Base-by-base conservation (phyloP, 2,888 invertebrate genomes). In the Laothoe populi region DNA sequence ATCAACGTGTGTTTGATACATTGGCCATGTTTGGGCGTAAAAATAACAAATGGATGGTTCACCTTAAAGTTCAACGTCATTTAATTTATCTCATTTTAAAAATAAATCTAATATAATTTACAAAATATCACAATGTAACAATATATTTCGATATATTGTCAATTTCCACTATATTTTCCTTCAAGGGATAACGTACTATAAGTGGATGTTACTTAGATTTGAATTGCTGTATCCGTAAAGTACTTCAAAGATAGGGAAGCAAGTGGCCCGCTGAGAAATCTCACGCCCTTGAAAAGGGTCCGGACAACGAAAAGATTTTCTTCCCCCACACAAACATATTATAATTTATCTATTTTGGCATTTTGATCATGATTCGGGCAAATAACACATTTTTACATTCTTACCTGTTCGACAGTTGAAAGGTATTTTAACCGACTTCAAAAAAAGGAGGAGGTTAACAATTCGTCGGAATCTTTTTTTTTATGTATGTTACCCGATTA, bases 281-380 rank as follows among this genome's bases (percentile, higher is more conserved):
- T 66, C 67, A 63, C 74, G 71, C 72, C 76, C 76, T 76, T 78
- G 78, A 79, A 79, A 81, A 81, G 79, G 82, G 79, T 79, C 76
- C 70, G 74, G 38, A 77, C 75, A 75, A 71, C 67, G 63, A 71
- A 74, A 77, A 72, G 70, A 75, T 72, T 79, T 75, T 70, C 69
- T 70, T 63, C 64, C 63, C 66, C 69, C 69, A 68, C 68, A 70
- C 64, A 68, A 74, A 77, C 64, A 68, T 65, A 49, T 38, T 38
- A 38, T 62, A 46, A 67, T 65, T 64, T 60, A 70, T 70, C 66
- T 69, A 63, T 68, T 61, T 68, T 64, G 62, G 64, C 66, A 40
- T 64, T 65, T 68, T 65, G 65, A 66, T 66, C 67, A 67, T 70
- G 63, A 73, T 71, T 73, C 69, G 65, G 69, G 69, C 68, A 68